Evolutionary conservation across 2,113 vertebrate species (phyloP).

Genomic region (Motacilla tschutschensis): DNA sequence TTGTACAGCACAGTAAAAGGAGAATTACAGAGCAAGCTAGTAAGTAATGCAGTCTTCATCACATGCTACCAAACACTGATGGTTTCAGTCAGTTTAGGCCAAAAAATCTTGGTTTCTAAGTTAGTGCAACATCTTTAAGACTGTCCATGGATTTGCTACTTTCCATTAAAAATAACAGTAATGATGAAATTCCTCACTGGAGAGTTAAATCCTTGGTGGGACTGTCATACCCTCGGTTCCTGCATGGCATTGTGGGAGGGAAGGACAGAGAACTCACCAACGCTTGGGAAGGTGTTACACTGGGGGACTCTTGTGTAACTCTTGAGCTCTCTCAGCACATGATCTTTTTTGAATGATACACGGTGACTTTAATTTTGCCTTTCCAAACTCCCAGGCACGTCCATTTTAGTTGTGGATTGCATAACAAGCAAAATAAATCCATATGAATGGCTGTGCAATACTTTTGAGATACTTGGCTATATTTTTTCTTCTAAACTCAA

Average conservation of each 20-base stretch:
- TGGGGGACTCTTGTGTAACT: not conserved
- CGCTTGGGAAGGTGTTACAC: fast-evolving
- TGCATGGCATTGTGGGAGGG: not conserved
- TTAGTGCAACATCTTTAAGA: not conserved
- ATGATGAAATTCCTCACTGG: not conserved
- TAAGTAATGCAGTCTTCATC: slow-evolving; percentile 59
- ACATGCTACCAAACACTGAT: not conserved
- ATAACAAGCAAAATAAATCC: not conserved
- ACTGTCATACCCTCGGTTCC: not conserved
- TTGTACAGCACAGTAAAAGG: slow-evolving; percentile 94
- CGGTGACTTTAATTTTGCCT: not conserved
- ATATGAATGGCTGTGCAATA: not conserved
- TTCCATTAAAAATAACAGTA: not conserved
- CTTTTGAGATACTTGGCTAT: not conserved
- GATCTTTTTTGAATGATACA: not conserved
- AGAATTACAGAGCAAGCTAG: slow-evolving; percentile 92
- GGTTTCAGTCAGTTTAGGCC: not conserved
- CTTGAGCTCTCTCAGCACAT: not conserved
- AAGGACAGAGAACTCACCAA: fast-evolving
- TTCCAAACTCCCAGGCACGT: not conserved
- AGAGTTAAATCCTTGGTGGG: not conserved
- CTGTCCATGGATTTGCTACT: not conserved
- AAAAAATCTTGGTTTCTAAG: not conserved
- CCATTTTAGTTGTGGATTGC: not conserved
- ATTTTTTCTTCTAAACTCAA: not conserved